Base-by-base conservation (phyloP, 2,888 invertebrate genomes). In the Drosophila borealis region DNA sequence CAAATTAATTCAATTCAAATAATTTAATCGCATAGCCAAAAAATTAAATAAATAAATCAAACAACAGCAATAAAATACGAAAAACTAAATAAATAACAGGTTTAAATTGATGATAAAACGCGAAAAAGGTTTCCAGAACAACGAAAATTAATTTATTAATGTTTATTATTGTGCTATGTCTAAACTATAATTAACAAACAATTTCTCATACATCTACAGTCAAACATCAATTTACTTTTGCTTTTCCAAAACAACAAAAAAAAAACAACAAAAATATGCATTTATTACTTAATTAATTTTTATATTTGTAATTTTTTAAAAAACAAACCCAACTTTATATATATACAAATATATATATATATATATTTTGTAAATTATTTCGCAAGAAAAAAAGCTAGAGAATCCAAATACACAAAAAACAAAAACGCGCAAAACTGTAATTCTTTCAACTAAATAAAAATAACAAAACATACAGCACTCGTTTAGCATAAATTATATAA, bases 251-350 rank as follows among this genome's bases (percentile, higher is more conserved):
- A 57, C 56, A 49, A 51, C 61, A 68, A 59, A 56, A 56, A 61
- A 29, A 45, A 53, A 68, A 59, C 56, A 54, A 70, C 61, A 70
- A 74, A 59, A 81, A 79, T 72, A 70, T 84, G 88, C 89, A 89
- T 86, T 81, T 86, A 86, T 84, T 81, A 88, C 89, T 86, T 89
- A 79, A 88, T 75, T 88, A 80, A 79, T 83, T 88, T 85, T 88
- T 84, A 88, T 88, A 84, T 78, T 81, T 81, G 73, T 88, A 86
- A 17, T 17, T 17, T 17, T 85, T 79, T 78, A 54, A 29, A 59
- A 14, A 49, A 34, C 19, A 29, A 70, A 60, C 70, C 63, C 63
- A 53, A 61, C 39, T 29, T 29, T 55, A 64, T 64, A 57, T 70
- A 70, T 70, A 65, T 64, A 70, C 59, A 65, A 53, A 41, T 62